Percentiles rank a stretch among this genome's conserved stretches.
These are phyloP conservation scores for Eupithecia centaureata DNA, from an alignment of 2,888 invertebrate species.

Conservation along the genomic window DNA sequence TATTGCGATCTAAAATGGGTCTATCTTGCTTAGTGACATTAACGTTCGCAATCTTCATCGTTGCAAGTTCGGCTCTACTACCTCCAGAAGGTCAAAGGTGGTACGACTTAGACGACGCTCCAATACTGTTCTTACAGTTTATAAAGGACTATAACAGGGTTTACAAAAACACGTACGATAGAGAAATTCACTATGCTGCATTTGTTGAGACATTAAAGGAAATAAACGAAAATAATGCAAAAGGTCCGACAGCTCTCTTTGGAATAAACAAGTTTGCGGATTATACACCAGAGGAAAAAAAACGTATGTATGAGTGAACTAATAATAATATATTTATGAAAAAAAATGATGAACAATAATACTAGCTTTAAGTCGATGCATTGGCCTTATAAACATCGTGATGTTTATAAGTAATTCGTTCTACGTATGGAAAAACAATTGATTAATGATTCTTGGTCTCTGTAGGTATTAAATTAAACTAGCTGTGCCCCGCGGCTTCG, in stretches of 20 bases:
- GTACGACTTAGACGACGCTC: conserved; percentile 52
- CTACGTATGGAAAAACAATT: no score
- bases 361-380: no score
- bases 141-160: conserved; percentile 49
- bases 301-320: conserved; percentile 2
- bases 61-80: neutral
- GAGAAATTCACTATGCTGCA: conserved; percentile 48
- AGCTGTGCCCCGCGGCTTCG: no score
- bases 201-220: conserved; percentile 49
- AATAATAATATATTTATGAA: no score
- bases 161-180: conserved; percentile 57
- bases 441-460: no score
- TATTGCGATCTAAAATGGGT: no score
- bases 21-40: neutral
- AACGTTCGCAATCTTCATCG: neutral
- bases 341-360: no score
- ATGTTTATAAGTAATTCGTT: no score
- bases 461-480: no score
- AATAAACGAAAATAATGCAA: conserved; percentile 50
- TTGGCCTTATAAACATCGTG: no score
- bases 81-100: neutral
- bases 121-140: conserved; percentile 52
- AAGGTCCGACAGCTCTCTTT: conserved; percentile 41
- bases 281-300: conserved; percentile 50
- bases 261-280: conserved; percentile 60